Conservation (phyloP, 37 sponge, comb jelly and placozoan species). For the Bolinopsis microptera region DNA sequence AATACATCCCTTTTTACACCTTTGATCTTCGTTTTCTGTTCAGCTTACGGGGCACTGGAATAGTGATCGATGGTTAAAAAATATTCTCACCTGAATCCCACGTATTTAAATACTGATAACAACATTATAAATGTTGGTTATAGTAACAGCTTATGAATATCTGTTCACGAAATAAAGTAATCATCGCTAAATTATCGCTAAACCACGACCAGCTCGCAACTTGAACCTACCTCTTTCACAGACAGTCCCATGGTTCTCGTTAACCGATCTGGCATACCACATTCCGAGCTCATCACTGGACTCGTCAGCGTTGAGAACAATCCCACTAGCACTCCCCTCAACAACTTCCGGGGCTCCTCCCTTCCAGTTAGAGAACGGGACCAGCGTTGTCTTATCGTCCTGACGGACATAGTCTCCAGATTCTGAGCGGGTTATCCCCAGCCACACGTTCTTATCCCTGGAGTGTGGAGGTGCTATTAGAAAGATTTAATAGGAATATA, state of each 20-base stretch:
- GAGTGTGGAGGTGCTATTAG: too few species aligned
- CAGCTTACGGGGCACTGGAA: neutral
- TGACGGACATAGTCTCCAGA: neutral
- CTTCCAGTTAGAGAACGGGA: neutral
- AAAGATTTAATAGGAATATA: too few species aligned
- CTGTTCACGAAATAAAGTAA: too few species aligned
- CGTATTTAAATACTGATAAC: too few species aligned
- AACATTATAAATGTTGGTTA: too few species aligned
- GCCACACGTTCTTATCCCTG: neutral
- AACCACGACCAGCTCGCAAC: too few species aligned
- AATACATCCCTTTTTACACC: neutral
- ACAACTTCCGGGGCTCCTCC: neutral
- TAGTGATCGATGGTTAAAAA: neutral
- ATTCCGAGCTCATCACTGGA: neutral
- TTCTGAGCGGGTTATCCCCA: neutral
- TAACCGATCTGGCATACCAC: neutral
- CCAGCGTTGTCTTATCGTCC: neutral
- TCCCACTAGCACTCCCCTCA: neutral
- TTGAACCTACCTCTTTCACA: slow-evolving; percentile 38
- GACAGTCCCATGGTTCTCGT: neutral
- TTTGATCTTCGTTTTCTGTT: neutral
- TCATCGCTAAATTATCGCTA: too few species aligned
- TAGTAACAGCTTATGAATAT: too few species aligned
- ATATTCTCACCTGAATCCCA: neutral
- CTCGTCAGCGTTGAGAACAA: neutral